Evolutionary conservation across 2,113 vertebrate genomes (phyloP), one percentile per base, ranked within the genome.

Genomic region (Elaphurus davidianus): DNA sequence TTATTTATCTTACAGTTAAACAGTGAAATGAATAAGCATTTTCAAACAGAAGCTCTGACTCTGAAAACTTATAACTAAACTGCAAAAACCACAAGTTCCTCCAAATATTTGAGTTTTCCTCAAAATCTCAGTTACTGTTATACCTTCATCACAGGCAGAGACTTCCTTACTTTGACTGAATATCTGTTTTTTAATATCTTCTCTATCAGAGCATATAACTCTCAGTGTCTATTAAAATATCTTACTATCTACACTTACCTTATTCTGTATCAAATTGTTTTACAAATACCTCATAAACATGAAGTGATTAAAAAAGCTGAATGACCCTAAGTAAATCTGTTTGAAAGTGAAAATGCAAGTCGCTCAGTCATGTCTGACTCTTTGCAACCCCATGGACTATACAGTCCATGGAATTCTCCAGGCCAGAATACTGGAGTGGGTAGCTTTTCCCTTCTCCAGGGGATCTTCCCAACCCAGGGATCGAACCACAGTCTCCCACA

Each of bases 1-100:
- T 97, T 97, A 97, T 97, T 98, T 97, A 97, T 92, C 97, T 97
- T 94, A 96, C 89, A 97, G 90, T 67, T 92, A 87, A 97, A 96
- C 87, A 21, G 76, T 7, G 71, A 94, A 93, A 94, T 95, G 94
- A 98, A 96, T 95, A 97, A 98, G 95, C 96, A 95, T 94, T 95
- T 98, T 96, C 96, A 97, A 94, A 94, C 86, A 85, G 76, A 95
- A 96, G 86, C 62, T 95, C 84, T 87, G 87, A 76, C 71, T 96
- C 52, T 76, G 52, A 95, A 98, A 97, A 96, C 93, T 84, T 91
- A 14, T 21, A 90, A 64, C 71, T 82, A 88, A 96, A 96, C 76
- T 54, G 50, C 57, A 97, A 93, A 96, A 84, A 52, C 50, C 28
- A 76, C 11, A 96, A 83, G 54, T 71, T 97, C n/a, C 64, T 79